Evolutionary conservation across 2,797 vertebrate genomes (phyloP), one percentile per base, ranked within the genome.

Genomic region (Epinephelus malabaricus): DNA sequence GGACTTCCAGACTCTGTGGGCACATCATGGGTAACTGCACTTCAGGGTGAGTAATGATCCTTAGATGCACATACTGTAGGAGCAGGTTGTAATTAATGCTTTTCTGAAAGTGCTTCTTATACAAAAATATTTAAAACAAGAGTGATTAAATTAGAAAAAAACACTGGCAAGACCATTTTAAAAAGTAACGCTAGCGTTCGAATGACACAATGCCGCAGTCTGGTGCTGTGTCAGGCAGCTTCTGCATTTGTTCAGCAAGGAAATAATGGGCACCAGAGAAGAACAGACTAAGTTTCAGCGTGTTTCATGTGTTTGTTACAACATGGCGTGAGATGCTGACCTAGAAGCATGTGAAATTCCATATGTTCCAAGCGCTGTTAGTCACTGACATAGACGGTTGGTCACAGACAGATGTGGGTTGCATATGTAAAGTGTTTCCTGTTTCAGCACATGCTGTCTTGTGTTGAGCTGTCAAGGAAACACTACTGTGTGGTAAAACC

Each of bases 21-120:
- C 27, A 65, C 78, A 78, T 58, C 53, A 94, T 94, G 93, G 93
- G 92, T 73, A 92, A 79, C 84, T 94, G 92, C 84, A 76, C 54
- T 7, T 90, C 90, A 25, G 12, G 84, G 93, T 94, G 70, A 84
- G 92, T 82, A 6, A 46, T 34, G 19, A 47, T 18, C n/a, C 13
- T 38, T 21, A 15, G 2, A 27, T 2, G 2, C 21, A 51, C 8
- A 59, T 43, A 43, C 11, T 43, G 40, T 43, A 43, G 9, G 9
- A 43, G 40, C 40, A 43, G 40, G 40, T 11, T 43, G 9, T 3
- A 43, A 43, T 43, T 30, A 18, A 49, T 18, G 3, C 0, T 12
- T 43, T 21, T 6, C 34, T 19, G n/a, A 27, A 59, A n/a, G 5
- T 21, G 7, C n/a, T 55, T 49, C 13, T 6, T 54, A 19, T 55